phyloP scores from a whole-genome alignment of 2,888 invertebrate genomes.

The Lasioglossum oenotherae region DNA sequence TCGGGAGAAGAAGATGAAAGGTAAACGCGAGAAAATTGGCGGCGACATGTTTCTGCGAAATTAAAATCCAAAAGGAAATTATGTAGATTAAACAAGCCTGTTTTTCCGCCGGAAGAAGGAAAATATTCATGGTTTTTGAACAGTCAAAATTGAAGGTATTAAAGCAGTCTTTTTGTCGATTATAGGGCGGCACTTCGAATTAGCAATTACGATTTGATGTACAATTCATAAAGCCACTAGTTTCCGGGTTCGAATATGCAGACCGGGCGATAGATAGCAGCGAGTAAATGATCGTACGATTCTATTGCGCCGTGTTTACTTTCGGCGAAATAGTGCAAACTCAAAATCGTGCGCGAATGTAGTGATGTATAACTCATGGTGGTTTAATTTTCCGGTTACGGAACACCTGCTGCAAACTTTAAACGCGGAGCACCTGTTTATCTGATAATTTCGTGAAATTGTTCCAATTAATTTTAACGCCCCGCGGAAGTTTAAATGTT shows the following conservation, averaged over 20 bases:
- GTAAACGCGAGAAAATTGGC: constrained; percentile 3
- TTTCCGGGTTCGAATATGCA: neutral
- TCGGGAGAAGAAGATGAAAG: constrained; percentile 3
- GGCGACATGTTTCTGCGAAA: neutral
- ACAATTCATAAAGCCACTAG: neutral
- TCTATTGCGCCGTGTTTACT: constrained; percentile 34
- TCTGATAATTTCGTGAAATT: constrained; percentile 61
- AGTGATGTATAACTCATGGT: constrained; percentile 58
- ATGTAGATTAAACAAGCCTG: neutral
- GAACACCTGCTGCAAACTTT: constrained; percentile 59
- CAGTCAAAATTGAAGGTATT: no score
- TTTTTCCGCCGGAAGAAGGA: neutral
- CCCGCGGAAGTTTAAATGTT: constrained; percentile 54
- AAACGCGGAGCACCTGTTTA: constrained; percentile 60
- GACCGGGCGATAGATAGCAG: neutral
- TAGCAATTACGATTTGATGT: neutral
- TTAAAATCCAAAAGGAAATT: neutral
- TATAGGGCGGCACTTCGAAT: neutral
- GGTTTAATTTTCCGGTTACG: constrained; percentile 61
- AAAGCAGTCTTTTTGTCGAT: neutral
- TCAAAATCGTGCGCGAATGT: constrained; percentile 41
- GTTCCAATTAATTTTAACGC: constrained; percentile 59
- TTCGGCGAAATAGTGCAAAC: constrained; percentile 35
- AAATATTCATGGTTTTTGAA: neutral
- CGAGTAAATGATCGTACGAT: constrained; percentile 35